phyloP scores from a whole-genome alignment of 2,113 vertebrate genomes.

The Emydura subglobosa region DNA sequence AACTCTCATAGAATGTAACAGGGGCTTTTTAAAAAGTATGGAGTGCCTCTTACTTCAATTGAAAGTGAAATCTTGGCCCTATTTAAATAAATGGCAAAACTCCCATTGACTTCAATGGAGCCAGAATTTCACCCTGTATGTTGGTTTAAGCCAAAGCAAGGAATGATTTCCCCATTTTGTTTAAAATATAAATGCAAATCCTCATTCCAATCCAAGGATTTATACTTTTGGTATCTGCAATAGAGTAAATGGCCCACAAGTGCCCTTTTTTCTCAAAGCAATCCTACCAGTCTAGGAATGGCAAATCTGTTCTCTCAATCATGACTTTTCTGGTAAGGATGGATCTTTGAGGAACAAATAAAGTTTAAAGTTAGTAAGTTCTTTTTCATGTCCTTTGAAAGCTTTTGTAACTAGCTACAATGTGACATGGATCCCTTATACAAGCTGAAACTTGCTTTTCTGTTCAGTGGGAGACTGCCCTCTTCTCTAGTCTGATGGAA shows the following conservation, averaged over 20 bases:
- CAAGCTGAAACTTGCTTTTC: neutral
- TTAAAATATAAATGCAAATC: neutral
- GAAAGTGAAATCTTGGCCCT: neutral
- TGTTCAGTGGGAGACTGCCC: neutral
- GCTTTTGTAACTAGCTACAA: neutral
- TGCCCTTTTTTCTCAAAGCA: neutral
- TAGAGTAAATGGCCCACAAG: neutral
- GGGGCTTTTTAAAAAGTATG: neutral
- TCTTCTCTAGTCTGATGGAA: neutral
- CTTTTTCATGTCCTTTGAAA: too few relatives aligned
- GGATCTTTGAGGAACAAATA: too few relatives aligned
- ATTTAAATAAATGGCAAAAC: neutral
- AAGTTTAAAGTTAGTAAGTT: too few relatives aligned
- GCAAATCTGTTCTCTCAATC: neutral
- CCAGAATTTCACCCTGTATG: rapidly evolving
- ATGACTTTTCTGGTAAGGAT: neutral
- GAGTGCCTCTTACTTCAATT: neutral
- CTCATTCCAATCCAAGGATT: neutral
- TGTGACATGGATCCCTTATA: neutral
- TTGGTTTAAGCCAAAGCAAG: neutral
- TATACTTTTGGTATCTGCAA: neutral
- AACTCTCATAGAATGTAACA: neutral
- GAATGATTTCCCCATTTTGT: neutral
- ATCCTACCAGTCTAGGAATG: neutral
- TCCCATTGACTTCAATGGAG: neutral